Percentiles rank a stretch among this genome's conserved stretches.
phyloP scores from a whole-genome alignment of 64 coral and sea anemone species.

The Pachyseris speciosa region DNA sequence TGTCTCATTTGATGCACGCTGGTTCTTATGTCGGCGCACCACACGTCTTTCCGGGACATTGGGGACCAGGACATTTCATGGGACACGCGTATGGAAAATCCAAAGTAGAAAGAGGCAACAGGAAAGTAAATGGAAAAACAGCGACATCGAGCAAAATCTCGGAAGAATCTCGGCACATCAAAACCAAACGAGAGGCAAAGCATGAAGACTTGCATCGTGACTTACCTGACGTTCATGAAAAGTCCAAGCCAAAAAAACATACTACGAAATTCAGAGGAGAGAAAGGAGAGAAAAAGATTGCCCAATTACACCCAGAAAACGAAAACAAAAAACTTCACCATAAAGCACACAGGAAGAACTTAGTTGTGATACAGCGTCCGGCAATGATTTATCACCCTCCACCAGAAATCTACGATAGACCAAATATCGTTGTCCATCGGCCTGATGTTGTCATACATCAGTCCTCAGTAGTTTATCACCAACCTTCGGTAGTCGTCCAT shows the following conservation, averaged over 20 bases:
- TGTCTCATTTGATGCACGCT: slow-evolving; percentile 49
- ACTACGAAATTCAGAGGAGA: background rate
- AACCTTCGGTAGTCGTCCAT: slow-evolving; percentile 90
- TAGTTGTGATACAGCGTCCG: slow-evolving; percentile 73
- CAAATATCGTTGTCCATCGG: slow-evolving; percentile 83
- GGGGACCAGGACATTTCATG: slow-evolving; percentile 29
- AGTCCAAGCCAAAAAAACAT: background rate
- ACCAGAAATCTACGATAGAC: slow-evolving; percentile 86
- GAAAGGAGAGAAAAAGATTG: background rate
- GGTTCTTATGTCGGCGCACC: slow-evolving; percentile 65
- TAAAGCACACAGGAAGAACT: slow-evolving; percentile 78
- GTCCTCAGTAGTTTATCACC: slow-evolving; percentile 84
- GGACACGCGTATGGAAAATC: slow-evolving; percentile 67
- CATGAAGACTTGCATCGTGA: background rate
- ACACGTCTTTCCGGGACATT: slow-evolving; percentile 64
- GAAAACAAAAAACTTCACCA: slow-evolving; percentile 21
- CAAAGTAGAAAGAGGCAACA: slow-evolving; percentile 37
- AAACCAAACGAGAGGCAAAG: slow-evolving; percentile 16
- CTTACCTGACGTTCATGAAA: background rate
- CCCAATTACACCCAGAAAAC: slow-evolving; percentile 3
- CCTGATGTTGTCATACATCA: slow-evolving; percentile 89
- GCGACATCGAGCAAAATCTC: background rate
- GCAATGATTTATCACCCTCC: slow-evolving; percentile 84
- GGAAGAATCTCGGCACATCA: background rate
- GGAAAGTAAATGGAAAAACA: background rate